Percentiles rank a stretch among this genome's conserved stretches.
Conservation (phyloP, 2,113 vertebrate genomes). For the Raja brachyura region DNA sequence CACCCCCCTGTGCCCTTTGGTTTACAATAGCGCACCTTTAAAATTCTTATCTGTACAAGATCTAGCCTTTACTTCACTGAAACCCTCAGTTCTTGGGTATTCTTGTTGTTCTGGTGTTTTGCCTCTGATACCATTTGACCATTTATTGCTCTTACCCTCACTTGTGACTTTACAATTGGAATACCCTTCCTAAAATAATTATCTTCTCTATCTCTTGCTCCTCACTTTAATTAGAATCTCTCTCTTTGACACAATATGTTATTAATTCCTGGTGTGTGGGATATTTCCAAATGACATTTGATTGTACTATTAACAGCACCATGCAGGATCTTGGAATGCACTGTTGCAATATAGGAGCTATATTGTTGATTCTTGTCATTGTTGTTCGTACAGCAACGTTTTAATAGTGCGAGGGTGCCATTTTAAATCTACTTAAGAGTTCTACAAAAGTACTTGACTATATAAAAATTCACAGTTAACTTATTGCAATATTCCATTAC, state of each 20-base stretch:
- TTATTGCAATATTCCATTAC: background rate
- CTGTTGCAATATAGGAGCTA: background rate
- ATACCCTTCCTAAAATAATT: background rate
- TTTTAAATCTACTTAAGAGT: too few species aligned
- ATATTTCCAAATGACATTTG: background rate
- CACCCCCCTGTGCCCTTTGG: background rate
- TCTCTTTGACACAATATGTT: background rate
- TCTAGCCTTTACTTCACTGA: too few species aligned
- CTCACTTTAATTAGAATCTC: too few species aligned
- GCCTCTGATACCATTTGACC: background rate
- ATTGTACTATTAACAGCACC: background rate
- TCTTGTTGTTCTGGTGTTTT: too few species aligned
- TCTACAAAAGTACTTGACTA: background rate
- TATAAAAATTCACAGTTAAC: background rate
- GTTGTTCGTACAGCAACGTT: too few species aligned
- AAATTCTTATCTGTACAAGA: background rate
- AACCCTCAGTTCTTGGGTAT: too few species aligned
- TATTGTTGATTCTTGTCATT: too few species aligned
- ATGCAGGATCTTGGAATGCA: background rate
- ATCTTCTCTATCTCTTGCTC: background rate
- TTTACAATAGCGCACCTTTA: background rate
- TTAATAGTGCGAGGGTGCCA: too few species aligned
- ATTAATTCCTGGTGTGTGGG: background rate
- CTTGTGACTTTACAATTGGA: background rate
- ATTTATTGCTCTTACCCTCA: background rate